phyloP scores from a whole-genome alignment of 2,797 vertebrate species.

The Muraenolepis orangiensis region DNA sequence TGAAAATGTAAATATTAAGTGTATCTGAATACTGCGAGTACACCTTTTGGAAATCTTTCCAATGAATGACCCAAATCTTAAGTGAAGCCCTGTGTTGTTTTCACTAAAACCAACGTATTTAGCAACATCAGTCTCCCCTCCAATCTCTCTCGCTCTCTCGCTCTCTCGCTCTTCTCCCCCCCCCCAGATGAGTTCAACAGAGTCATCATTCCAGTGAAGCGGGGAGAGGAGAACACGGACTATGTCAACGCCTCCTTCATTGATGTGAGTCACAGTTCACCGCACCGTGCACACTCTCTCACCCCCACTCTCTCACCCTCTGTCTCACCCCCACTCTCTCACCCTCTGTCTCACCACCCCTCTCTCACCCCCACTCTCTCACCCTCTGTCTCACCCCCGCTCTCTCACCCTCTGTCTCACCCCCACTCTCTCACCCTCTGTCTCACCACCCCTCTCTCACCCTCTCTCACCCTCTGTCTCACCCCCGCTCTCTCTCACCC shows the following conservation, averaged over 20 bases:
- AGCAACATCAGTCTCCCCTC: background rate
- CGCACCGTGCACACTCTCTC: too few relatives aligned
- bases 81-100: too few relatives aligned
- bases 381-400: too few relatives aligned
- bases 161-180: slow-evolving; percentile 2
- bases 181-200: slow-evolving; percentile 93
- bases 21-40: too few relatives aligned
- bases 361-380: background rate
- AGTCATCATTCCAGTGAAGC: slow-evolving; percentile 98
- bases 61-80: too few relatives aligned
- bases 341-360: too few relatives aligned
- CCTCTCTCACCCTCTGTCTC: background rate
- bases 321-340: too few relatives aligned
- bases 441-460: too few relatives aligned
- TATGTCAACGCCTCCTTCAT: slow-evolving; percentile 98
- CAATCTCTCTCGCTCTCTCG: background rate
- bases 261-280: slow-evolving; percentile 83
- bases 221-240: slow-evolving; percentile 96
- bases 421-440: background rate
- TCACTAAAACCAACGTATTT: too few relatives aligned
- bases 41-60: too few relatives aligned
- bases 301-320: background rate
- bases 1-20: too few relatives aligned
- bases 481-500: background rate
- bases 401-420: background rate